Percentiles rank a stretch among this genome's conserved stretches.
Evolutionary conservation across 92 coral and sea anemone species (phyloP).

Genomic region (Porites rus): DNA sequence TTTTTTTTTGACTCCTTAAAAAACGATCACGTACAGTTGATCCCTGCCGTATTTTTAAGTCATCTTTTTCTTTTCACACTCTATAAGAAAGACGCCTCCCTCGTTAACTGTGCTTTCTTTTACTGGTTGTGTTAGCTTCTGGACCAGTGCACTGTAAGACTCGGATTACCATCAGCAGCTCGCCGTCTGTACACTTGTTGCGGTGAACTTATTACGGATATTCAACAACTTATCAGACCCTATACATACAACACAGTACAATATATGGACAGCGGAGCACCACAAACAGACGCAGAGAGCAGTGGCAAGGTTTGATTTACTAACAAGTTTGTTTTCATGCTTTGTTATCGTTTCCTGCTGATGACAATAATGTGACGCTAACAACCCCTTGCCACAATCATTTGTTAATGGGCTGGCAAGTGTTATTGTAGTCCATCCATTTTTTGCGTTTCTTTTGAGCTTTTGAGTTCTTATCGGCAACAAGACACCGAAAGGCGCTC

Average conservation of each 20-base stretch:
- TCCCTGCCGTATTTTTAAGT: no score
- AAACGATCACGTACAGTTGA: no score
- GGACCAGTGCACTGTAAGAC: constrained; percentile 86
- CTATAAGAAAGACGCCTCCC: no score
- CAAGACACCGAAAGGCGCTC: no score
- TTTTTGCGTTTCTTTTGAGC: no score
- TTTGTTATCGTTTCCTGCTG: neutral
- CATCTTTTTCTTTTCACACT: no score
- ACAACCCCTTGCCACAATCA: no score
- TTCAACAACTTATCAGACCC: constrained; percentile 79
- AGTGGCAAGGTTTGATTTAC: constrained; percentile 6
- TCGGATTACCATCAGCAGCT: constrained; percentile 87
- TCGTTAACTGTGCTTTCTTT: neutral
- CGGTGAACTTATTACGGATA: constrained; percentile 88
- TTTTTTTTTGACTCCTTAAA: no score
- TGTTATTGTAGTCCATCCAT: no score
- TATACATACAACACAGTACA: constrained; percentile 20
- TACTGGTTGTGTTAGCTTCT: constrained; percentile 58
- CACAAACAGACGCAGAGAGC: neutral
- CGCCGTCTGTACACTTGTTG: constrained; percentile 89
- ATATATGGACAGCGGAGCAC: neutral
- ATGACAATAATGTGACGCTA: no score
- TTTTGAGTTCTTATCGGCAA: no score
- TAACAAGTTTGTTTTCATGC: neutral
- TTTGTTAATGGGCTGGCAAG: no score